Conservation (phyloP, 2,113 vertebrate genomes). For the Pelmatolapia mariae region DNA sequence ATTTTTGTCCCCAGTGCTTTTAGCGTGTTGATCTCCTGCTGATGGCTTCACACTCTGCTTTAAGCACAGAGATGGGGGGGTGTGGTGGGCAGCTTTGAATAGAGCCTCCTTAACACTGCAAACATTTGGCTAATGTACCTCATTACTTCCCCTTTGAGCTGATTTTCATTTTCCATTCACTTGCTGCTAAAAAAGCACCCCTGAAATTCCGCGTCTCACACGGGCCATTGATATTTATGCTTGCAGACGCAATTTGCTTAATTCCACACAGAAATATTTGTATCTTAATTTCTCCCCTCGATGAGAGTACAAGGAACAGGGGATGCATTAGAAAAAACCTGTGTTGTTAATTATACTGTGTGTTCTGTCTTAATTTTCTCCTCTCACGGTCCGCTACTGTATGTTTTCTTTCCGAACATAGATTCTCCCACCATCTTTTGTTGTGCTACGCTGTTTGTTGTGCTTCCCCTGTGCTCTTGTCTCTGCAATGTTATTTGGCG, state of each 20-base stretch:
- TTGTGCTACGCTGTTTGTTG: background rate
- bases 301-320: slow-evolving; percentile 3
- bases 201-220: slow-evolving; percentile 46
- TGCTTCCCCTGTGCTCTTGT: slow-evolving; percentile 10
- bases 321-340: slow-evolving; percentile 27
- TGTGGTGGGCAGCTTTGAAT: slow-evolving; percentile 4
- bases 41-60: slow-evolving; percentile 45
- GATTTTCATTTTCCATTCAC: slow-evolving; percentile 54
- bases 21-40: slow-evolving; percentile 56
- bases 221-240: slow-evolving; percentile 57
- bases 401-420: background rate
- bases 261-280: slow-evolving; percentile 43
- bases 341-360: slow-evolving; percentile 42
- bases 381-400: background rate
- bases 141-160: slow-evolving; percentile 51
- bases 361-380: slow-evolving; percentile 18
- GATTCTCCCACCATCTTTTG: background rate
- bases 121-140: slow-evolving; percentile 59
- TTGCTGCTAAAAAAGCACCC: slow-evolving; percentile 15
- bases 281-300: slow-evolving; percentile 42
- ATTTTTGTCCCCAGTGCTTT: slow-evolving; percentile 55
- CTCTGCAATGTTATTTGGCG: slow-evolving; percentile 18
- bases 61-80: slow-evolving; percentile 2
- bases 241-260: slow-evolving; percentile 49
- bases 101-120: slow-evolving; percentile 52